These are phyloP conservation scores for Pseudocheirus occidentalis DNA, from an alignment of 2,797 vertebrate genomes.

Conservation along the genomic window DNA sequence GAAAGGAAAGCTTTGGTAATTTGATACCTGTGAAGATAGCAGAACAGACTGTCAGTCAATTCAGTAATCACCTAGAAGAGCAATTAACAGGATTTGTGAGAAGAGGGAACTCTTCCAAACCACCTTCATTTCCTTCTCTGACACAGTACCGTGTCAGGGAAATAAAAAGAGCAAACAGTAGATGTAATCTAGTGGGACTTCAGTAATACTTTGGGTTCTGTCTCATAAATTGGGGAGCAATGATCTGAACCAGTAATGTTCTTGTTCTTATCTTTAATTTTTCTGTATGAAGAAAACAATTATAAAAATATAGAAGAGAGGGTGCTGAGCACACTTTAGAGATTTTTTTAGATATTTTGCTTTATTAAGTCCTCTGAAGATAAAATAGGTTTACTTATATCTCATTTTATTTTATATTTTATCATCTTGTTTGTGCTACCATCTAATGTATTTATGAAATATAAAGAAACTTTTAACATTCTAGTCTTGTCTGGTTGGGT, in stretches of 20 bases:
- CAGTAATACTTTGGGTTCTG: slow-evolving; percentile 30
- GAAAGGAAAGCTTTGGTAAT: not conserved
- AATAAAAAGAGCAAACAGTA: not conserved
- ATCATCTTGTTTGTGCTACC: not conserved
- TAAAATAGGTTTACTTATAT: slow-evolving; percentile 49
- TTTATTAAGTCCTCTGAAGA: slow-evolving; percentile 10
- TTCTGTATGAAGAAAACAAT: not conserved
- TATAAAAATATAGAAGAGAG: slow-evolving; percentile 32
- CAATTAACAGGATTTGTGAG: not conserved
- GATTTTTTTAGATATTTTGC: slow-evolving; percentile 4
- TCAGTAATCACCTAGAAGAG: not conserved
- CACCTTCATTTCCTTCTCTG: not conserved
- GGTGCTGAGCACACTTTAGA: not conserved
- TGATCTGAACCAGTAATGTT: not conserved
- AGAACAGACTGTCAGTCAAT: not conserved
- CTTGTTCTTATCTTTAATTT: slow-evolving; percentile 23
- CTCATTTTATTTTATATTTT: slow-evolving; percentile 67
- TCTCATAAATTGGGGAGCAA: not conserved
- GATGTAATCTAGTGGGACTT: not conserved
- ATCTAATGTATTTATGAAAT: slow-evolving; percentile 12
- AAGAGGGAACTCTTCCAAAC: not conserved
- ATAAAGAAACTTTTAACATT: slow-evolving; percentile 53
- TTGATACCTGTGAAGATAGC: not conserved
- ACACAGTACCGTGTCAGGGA: not conserved
- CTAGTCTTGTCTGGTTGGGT: slow-evolving; percentile 48